Percentiles rank a stretch among this genome's conserved stretches.
phyloP scores from a whole-genome alignment of 2,797 vertebrate genomes.

The Harpagifer antarcticus region DNA sequence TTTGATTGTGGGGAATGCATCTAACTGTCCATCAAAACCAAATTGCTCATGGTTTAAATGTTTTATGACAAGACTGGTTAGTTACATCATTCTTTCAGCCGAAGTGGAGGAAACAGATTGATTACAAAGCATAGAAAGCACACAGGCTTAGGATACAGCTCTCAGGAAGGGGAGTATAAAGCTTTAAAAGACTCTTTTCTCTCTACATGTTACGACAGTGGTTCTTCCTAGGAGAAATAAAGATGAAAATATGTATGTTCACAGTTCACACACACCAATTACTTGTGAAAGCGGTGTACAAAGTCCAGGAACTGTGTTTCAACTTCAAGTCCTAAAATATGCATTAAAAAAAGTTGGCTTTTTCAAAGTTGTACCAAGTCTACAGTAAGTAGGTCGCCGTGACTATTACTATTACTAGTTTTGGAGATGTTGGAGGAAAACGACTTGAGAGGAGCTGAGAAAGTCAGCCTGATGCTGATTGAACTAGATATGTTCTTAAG shows the following conservation, averaged over 20 bases:
- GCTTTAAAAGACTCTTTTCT: slow-evolving; percentile 18
- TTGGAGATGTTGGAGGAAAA: slow-evolving; percentile 36
- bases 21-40: slow-evolving; percentile 9
- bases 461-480: slow-evolving; percentile 32
- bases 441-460: slow-evolving; percentile 22
- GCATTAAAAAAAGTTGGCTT: slow-evolving; percentile 53
- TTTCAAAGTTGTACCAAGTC: slow-evolving; percentile 53
- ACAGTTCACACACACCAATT: slow-evolving; percentile 12
- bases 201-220: slow-evolving; percentile 1
- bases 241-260: slow-evolving; percentile 25
- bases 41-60: slow-evolving; percentile 1
- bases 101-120: slow-evolving; percentile 7
- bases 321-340: slow-evolving; percentile 49
- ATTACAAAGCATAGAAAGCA: slow-evolving; percentile 3
- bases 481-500: too few relatives aligned
- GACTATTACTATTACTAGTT: slow-evolving; percentile 50
- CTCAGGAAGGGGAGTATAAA: not conserved
- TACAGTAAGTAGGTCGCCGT: slow-evolving; percentile 64
- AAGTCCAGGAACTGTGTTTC: slow-evolving; percentile 6
- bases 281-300: slow-evolving; percentile 13
- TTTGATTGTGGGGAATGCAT: not conserved
- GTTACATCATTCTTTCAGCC: slow-evolving; percentile 18
- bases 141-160: not conserved
- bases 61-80: slow-evolving; percentile 15
- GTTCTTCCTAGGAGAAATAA: slow-evolving; percentile 2